Base-by-base conservation (phyloP, 2,888 invertebrate species). In the Epistrophe eligans region DNA sequence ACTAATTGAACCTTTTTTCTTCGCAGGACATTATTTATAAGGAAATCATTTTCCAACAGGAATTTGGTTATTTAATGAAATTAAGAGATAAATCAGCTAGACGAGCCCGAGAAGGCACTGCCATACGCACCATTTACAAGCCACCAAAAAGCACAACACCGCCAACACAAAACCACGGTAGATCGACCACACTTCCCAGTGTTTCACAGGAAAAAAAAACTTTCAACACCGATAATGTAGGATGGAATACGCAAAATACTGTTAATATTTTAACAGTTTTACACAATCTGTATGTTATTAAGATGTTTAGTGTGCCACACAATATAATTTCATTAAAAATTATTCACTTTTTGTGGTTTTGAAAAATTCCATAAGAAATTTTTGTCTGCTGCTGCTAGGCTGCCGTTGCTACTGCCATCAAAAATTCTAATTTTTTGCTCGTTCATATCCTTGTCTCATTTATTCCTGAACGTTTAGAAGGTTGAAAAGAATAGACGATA, bases 301-400 rank as follows among this genome's bases (percentile, higher is more conserved):
- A 48, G 7, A 13, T 43, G 55, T 32, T 55, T 11, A 55, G 28
- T 32, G 45, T 62, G 24, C 43, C 45, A 55, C 67, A 77, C 19
- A 45, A n/a, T 24, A 19, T 32, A 45, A 66, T 60, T 80, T 55
- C 58, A 67, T 80, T 72, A 72, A 50, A 64, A 57, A 72, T 73
- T 52, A 76, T 77, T 52, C 57, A 72, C 67, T 77, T 77, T 84
- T 77, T 77, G 60, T 67, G n/a, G 19, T 40, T 74, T 85, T 58
- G 8, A 74, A 82, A 58, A 74, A 70, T 64, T 74, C 45, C 43
- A 73, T 71, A 57, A 48, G 67, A 77, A 74, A 82, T 74, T 81
- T 79, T 71, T 82, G 85, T 85, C 85, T 82, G 70, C 85, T 82
- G 82, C 82, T 85, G 73, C 74, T 82, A 79, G 77, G 82, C 82